Evolutionary conservation across 37 sponge, comb jelly and placozoan species (phyloP).

Genomic region (Oscarella lobularis): DNA sequence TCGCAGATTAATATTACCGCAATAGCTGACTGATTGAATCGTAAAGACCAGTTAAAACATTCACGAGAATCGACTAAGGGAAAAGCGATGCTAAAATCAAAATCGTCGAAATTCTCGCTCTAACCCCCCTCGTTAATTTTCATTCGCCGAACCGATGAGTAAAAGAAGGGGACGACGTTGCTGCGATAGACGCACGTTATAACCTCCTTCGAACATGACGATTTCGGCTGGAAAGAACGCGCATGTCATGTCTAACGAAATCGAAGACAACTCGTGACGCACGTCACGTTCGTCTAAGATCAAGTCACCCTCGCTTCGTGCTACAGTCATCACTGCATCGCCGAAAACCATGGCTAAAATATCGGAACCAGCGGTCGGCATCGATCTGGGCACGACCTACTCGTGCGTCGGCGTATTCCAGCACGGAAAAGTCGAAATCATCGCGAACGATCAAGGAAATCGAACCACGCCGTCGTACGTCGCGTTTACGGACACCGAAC

Average conservation of each 20-base stretch:
- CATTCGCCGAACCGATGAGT: conserved; percentile 67
- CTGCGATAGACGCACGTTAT: conserved; percentile 70
- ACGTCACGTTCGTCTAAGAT: too few relatives aligned
- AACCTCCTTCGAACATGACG: conserved; percentile 69
- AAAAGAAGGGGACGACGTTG: conserved; percentile 80
- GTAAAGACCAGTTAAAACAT: conserved; percentile 66
- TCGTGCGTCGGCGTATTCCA: conserved; percentile 99
- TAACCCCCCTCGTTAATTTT: conserved; percentile 27
- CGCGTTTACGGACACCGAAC: conserved; percentile 94
- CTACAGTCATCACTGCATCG: too few relatives aligned
- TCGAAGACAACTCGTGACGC: too few relatives aligned
- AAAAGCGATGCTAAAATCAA: too few relatives aligned
- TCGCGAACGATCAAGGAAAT: conserved; percentile 99
- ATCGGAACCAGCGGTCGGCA: conserved; percentile 69
- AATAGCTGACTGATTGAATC: conserved; percentile 62
- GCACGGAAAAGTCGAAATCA: conserved; percentile 98
- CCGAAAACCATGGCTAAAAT: too few relatives aligned
- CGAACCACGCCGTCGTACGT: conserved; percentile 98
- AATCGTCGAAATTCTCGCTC: too few relatives aligned
- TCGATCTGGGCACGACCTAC: conserved; percentile 97
- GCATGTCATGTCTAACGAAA: too few relatives aligned
- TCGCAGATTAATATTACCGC: too few relatives aligned
- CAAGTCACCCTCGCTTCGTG: too few relatives aligned
- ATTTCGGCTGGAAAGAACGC: conserved; percentile 81
- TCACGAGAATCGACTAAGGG: conserved; percentile 54